Percentiles rank a stretch among this genome's conserved stretches.
These are phyloP conservation scores for Drosophila arawakana DNA, from an alignment of 1,140 invertebrate genomes.

Conservation along the genomic window DNA sequence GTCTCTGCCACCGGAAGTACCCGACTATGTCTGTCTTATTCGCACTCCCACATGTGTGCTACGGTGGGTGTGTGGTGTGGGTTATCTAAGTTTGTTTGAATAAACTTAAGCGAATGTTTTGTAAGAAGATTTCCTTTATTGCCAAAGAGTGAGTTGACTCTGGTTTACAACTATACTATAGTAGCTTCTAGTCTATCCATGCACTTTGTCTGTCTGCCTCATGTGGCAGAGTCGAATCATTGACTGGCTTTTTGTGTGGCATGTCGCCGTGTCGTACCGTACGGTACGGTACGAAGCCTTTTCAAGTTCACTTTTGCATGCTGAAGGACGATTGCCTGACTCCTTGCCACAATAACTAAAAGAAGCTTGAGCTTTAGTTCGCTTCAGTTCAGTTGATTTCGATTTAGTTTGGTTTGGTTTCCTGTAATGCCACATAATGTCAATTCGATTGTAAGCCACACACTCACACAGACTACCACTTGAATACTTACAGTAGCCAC, in stretches of 20 bases:
- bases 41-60: not conserved
- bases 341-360: slow-evolving; percentile 6
- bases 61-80: slow-evolving; percentile 37
- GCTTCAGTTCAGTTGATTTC: slow-evolving; percentile 11
- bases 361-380: slow-evolving; percentile 19
- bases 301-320: slow-evolving; percentile 68
- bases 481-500: slow-evolving; percentile 23
- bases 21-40: not conserved
- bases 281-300: slow-evolving; percentile 24
- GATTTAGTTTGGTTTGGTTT: slow-evolving; percentile 48
- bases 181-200: slow-evolving; percentile 27
- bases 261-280: not conserved
- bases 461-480: slow-evolving; percentile 13
- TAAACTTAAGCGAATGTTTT: slow-evolving; percentile 83
- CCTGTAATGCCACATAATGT: slow-evolving; percentile 77
- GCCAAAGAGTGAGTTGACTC: slow-evolving; percentile 67
- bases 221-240: slow-evolving; percentile 49
- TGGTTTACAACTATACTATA: slow-evolving; percentile 68
- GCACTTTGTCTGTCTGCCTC: slow-evolving; percentile 9
- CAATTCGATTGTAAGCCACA: slow-evolving; percentile 71
- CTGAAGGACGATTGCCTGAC: slow-evolving; percentile 42
- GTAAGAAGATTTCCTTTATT: slow-evolving; percentile 83
- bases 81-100: slow-evolving; percentile 83
- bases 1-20: slow-evolving; percentile 65
- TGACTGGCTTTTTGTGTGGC: slow-evolving; percentile 51